Conservation (phyloP, 2,797 vertebrate genomes). For the Fratercula arctica region DNA sequence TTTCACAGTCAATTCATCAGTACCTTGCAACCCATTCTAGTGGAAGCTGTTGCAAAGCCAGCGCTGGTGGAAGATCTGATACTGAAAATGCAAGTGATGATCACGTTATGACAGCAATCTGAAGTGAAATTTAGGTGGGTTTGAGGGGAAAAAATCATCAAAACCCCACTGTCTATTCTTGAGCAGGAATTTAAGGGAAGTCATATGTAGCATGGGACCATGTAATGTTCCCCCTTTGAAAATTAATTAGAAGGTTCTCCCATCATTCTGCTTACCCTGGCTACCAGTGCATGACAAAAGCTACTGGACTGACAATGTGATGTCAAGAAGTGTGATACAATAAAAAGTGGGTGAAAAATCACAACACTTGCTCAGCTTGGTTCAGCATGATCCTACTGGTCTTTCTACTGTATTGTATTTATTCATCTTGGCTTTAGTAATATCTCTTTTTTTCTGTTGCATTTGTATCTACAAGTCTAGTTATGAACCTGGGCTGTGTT, state of each 20-base stretch:
- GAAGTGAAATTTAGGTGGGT: not conserved
- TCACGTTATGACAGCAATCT: not conserved
- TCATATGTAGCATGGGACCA: not conserved
- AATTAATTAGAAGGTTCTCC: not conserved
- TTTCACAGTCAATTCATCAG: not conserved
- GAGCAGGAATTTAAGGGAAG: not conserved
- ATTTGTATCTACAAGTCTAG: not conserved
- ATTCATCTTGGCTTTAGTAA: not conserved
- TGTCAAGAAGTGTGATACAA: not conserved
- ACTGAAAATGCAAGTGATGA: not conserved
- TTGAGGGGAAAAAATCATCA: not conserved
- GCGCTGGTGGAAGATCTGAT: not conserved
- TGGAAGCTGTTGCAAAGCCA: not conserved
- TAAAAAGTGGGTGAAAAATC: not conserved
- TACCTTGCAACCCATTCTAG: not conserved
- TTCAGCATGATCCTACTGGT: not conserved
- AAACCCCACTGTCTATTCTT: not conserved
- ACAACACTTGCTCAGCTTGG: not conserved
- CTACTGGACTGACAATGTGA: not conserved
- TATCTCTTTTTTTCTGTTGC: not conserved
- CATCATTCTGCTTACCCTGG: not conserved
- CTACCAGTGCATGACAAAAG: not conserved
- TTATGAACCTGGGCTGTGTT: not conserved
- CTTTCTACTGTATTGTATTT: not conserved
- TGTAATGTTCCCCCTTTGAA: not conserved